Evolutionary conservation across 1,140 invertebrate genomes (phyloP).

Genomic region (Drosophila orosa): DNA sequence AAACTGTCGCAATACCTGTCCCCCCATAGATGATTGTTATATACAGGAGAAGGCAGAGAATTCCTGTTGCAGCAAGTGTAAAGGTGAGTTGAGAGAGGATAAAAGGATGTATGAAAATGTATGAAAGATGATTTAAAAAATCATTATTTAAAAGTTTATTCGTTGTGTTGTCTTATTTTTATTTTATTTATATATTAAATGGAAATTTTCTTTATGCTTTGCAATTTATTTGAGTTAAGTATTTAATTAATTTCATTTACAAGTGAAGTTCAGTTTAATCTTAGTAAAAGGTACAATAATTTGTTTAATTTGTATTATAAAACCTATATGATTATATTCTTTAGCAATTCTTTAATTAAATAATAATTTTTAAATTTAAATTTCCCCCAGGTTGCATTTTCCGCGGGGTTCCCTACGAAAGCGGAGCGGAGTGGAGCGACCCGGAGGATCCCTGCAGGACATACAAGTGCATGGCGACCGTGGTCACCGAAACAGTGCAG

Average conservation of each 20-base stretch:
- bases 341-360: not conserved
- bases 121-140: not conserved
- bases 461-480: slow-evolving; percentile 91
- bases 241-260: not conserved
- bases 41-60: slow-evolving; percentile 86
- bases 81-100: slow-evolving; percentile 87
- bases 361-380: too few relatives aligned
- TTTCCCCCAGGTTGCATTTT: slow-evolving; percentile 88
- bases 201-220: not conserved
- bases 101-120: not conserved
- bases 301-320: not conserved
- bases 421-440: slow-evolving; percentile 91
- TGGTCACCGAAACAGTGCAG: slow-evolving; percentile 91
- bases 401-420: slow-evolving; percentile 89
- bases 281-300: not conserved
- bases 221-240: not conserved
- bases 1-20: slow-evolving; percentile 88
- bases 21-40: slow-evolving; percentile 89
- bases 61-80: slow-evolving; percentile 89
- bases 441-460: slow-evolving; percentile 89
- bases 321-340: not conserved
- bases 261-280: not conserved
- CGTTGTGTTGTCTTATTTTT: not conserved
- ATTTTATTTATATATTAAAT: not conserved
- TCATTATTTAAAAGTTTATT: not conserved